Evolutionary conservation across 2,888 invertebrate species (phyloP).

Genomic region (Metopia argyrocephala): DNA sequence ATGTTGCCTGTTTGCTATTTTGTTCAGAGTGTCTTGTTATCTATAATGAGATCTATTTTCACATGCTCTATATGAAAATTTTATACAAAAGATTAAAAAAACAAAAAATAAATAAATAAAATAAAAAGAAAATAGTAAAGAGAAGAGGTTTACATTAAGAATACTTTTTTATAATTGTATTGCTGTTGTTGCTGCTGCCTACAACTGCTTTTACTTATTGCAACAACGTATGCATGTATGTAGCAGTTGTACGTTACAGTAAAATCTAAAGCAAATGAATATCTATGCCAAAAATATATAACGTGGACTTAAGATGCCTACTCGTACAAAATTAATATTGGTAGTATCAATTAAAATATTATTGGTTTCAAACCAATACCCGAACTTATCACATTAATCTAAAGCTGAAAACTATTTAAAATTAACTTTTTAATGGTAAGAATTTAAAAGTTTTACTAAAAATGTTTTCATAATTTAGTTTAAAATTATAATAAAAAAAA

Average conservation of each 20-base stretch:
- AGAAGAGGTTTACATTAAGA: slow-evolving; percentile 50
- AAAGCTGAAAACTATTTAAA: too few relatives aligned
- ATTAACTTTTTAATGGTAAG: too few relatives aligned
- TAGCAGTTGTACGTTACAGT: slow-evolving; percentile 24
- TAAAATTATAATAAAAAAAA: too few relatives aligned
- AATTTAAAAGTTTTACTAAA: too few relatives aligned
- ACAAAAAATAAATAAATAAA: slow-evolving; percentile 18
- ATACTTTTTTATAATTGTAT: slow-evolving; percentile 52
- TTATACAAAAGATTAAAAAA: slow-evolving; percentile 31
- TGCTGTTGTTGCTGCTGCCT: slow-evolving; percentile 11
- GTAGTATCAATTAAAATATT: background rate
- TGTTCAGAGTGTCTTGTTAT: slow-evolving; percentile 67
- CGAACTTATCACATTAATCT: too few relatives aligned
- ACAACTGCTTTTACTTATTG: slow-evolving; percentile 1
- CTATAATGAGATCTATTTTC: slow-evolving; percentile 69
- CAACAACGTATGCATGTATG: slow-evolving; percentile 6
- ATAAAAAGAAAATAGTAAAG: background rate
- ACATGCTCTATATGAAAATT: slow-evolving; percentile 51
- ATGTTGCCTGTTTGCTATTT: slow-evolving; percentile 59
- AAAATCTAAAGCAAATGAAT: background rate
- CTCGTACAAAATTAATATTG: background rate
- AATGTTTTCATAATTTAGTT: too few relatives aligned
- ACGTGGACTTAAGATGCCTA: background rate
- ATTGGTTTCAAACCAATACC: too few relatives aligned
- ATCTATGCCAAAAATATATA: background rate